These are phyloP conservation scores for Rhombomys opimus DNA, from an alignment of 2,113 vertebrate species.

Conservation along the genomic window DNA sequence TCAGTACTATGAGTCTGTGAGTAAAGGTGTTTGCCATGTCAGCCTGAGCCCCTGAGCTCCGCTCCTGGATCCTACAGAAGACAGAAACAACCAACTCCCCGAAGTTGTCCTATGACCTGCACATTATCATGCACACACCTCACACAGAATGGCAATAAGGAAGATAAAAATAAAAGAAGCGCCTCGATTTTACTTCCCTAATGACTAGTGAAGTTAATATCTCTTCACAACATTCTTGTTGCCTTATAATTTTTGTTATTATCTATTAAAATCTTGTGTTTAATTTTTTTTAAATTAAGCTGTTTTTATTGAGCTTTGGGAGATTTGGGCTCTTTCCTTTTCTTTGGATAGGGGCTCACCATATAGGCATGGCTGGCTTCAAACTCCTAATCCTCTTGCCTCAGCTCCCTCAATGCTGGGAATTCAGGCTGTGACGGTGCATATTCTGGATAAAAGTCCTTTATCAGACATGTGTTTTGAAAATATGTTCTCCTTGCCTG, in stretches of 20 bases:
- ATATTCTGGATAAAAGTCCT: background rate
- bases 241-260: slow-evolving; percentile 39
- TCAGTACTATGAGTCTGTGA: background rate
- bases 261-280: slow-evolving; percentile 29
- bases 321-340: background rate
- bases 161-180: background rate
- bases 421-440: background rate
- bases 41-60: background rate
- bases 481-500: background rate
- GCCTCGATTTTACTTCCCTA: slow-evolving; percentile 25
- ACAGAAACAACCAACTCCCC: background rate
- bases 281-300: slow-evolving; percentile 12
- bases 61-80: background rate
- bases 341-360: background rate
- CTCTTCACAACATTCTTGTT: slow-evolving; percentile 20
- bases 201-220: slow-evolving; percentile 9
- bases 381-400: background rate
- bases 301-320: background rate
- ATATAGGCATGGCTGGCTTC: background rate
- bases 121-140: background rate
- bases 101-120: background rate
- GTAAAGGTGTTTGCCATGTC: background rate
- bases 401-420: background rate
- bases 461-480: background rate
- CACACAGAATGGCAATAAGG: background rate